Percentiles rank a stretch among this genome's conserved stretches.
These are phyloP conservation scores for Stegostoma tigrinum DNA, from an alignment of 2,113 vertebrate species.

Conservation along the genomic window DNA sequence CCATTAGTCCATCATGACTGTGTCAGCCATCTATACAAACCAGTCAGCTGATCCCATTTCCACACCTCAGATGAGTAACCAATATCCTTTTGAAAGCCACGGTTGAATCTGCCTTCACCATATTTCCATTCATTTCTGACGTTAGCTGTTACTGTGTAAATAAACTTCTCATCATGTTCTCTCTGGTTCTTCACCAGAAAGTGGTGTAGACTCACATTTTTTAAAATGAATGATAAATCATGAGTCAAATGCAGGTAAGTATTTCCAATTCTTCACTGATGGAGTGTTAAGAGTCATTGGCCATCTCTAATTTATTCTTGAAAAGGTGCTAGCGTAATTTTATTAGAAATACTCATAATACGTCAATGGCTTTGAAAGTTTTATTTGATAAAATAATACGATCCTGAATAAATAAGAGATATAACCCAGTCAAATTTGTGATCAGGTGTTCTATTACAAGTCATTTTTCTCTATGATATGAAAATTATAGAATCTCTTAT, in stretches of 20 bases:
- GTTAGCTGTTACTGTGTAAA: too few species aligned
- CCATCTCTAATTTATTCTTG: not conserved
- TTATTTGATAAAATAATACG: not conserved
- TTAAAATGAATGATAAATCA: too few species aligned
- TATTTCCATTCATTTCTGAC: too few species aligned
- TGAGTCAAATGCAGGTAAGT: too few species aligned
- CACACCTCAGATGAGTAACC: not conserved
- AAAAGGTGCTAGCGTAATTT: not conserved
- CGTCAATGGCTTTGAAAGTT: not conserved
- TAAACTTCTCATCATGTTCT: not conserved
- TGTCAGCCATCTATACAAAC: not conserved
- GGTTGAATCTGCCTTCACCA: too few species aligned
- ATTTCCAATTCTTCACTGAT: too few species aligned
- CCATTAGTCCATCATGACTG: not conserved
- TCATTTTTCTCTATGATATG: not conserved
- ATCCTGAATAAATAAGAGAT: not conserved
- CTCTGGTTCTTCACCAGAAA: not conserved
- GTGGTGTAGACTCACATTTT: not conserved
- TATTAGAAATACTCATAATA: not conserved
- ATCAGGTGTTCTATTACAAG: not conserved
- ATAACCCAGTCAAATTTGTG: not conserved
- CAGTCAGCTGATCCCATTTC: not conserved
- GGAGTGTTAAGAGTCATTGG: too few species aligned
- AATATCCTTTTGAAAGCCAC: too few species aligned
- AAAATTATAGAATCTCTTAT: not conserved